These are phyloP conservation scores for Myotis brandtii DNA, from an alignment of 2,113 vertebrate genomes.

Conservation along the genomic window DNA sequence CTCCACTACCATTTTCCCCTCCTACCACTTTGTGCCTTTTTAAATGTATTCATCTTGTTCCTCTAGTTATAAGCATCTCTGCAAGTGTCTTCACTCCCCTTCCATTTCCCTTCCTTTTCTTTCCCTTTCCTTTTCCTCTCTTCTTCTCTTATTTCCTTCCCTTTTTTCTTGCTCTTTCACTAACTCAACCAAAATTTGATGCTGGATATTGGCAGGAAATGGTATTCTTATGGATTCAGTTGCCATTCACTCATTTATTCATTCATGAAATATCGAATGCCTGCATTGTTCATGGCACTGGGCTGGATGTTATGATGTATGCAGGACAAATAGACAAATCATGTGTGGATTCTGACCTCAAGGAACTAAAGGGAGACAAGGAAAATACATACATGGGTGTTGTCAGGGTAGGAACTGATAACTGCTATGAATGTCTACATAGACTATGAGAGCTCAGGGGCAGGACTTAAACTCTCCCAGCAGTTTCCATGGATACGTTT, in stretches of 20 bases:
- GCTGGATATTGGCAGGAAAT: background rate
- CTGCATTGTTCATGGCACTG: no score
- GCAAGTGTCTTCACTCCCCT: background rate
- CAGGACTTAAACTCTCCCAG: background rate
- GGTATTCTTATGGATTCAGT: background rate
- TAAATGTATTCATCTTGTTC: background rate
- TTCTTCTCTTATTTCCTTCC: background rate
- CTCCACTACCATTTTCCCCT: background rate
- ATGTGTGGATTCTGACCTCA: background rate
- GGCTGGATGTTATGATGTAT: background rate
- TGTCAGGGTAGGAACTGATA: background rate
- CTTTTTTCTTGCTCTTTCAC: background rate
- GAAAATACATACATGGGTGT: background rate
- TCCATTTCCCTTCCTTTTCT: background rate
- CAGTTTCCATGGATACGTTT: background rate
- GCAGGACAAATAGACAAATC: background rate
- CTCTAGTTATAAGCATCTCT: background rate
- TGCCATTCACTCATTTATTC: background rate
- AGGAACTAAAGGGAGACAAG: background rate
- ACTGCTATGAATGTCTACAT: background rate
- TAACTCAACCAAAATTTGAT: background rate
- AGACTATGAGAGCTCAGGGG: background rate
- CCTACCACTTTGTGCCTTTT: background rate
- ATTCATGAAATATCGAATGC: background rate
- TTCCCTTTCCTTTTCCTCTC: rapidly evolving